Base-by-base conservation (phyloP, 2,113 vertebrate species). In the Chiloscyllium plagiosum region DNA sequence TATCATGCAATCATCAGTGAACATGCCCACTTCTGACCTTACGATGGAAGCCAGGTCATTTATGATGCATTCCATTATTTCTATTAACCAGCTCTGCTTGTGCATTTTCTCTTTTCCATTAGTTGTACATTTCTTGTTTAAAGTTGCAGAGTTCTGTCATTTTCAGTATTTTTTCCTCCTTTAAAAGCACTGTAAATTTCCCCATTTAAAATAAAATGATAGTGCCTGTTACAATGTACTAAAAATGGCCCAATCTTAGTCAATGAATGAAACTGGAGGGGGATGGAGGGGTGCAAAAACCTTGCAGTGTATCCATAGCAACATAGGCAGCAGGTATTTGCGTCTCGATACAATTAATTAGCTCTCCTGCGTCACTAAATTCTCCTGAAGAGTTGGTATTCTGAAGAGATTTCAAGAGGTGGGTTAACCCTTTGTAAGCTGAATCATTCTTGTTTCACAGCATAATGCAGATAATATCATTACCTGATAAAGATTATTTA, bases 221-320 rank as follows among this genome's bases (percentile, higher is more conserved):
- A 70, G 69, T 26, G 66, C 65, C 22, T 95, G 42, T 95, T 69
- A 72, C 66, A 70, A 69, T 72, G 22, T 42, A 94, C 70, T 70
- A 20, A 47, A 69, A 95, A 52, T 95, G 69, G 70, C 50, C 86
- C 68, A 95, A 70, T 72, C 69, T 70, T 37, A 17, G 22, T 70
- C 68, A 95, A 72, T 72, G 69, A 95, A 50, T 72, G 69, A 50
- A 72, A 93, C 89, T 37, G 66, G 66, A n/a, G 89, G 33, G 85
- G 61, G 89, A 0, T 66, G 37, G 66, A 20, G 89, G 61, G 86
- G 65, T 61, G 33, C 87, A n/a, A 37, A 61, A 93, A 66, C 33
- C 89, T 92, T 93, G 61, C 61, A 37, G 89, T 20, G 89, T 93
- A 93, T 95, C 94, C 94, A 95, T 95, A 95, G 94, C 94, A 95